Percentiles rank a stretch among this genome's conserved stretches.
Evolutionary conservation across 2,113 vertebrate genomes (phyloP).

Genomic region (Rhombomys opimus): DNA sequence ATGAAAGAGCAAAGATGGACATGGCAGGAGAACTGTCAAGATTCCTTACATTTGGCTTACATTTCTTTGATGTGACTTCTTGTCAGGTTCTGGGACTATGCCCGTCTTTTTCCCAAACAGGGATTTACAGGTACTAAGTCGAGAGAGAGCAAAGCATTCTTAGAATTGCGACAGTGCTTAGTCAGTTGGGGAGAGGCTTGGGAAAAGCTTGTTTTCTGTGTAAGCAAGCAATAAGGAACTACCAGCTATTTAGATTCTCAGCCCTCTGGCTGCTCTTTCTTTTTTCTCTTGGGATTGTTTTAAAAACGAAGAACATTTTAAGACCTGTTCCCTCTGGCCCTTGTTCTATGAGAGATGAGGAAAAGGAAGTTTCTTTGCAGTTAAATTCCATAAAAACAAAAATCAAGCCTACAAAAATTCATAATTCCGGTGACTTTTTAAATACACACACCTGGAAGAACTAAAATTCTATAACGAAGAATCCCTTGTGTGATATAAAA

Average conservation of each 20-base stretch:
- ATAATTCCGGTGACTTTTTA: slow-evolving; percentile 2
- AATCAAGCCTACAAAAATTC: neutral
- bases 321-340: neutral
- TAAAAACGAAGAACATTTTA: slow-evolving; percentile 20
- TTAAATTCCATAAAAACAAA: neutral
- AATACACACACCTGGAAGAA: neutral
- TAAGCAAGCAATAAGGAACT: neutral
- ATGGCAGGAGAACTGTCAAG: neutral
- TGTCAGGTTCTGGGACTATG: neutral
- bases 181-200: slow-evolving; percentile 1
- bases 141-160: neutral
- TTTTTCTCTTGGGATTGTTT: neutral
- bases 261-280: neutral
- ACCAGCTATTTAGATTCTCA: slow-evolving; percentile 1
- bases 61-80: neutral
- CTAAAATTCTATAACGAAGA: neutral
- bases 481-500: neutral
- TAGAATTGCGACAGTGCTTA: neutral
- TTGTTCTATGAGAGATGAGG: neutral
- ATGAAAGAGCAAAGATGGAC: neutral
- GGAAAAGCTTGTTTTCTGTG: slow-evolving; percentile 1
- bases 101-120: neutral
- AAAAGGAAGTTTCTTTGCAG: neutral
- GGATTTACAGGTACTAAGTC: neutral
- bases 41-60: neutral